These are phyloP conservation scores for Poecilia picta DNA, from an alignment of 2,797 vertebrate genomes.

Conservation along the genomic window DNA sequence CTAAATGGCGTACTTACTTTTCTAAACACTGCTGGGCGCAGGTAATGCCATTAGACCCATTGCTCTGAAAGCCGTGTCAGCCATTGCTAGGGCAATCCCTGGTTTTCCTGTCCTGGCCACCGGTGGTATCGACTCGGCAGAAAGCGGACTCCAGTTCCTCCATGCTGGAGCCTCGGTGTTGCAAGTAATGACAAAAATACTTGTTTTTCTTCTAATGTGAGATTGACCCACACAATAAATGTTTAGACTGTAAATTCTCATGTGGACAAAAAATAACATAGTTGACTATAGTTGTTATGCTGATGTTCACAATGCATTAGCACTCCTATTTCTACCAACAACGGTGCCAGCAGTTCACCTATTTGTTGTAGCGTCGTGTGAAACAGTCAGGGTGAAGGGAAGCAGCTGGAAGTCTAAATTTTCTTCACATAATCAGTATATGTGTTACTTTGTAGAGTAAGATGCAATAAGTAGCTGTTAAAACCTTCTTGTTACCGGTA, in stretches of 20 bases:
- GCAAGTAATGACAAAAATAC: conserved; percentile 80
- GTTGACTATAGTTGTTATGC: background rate
- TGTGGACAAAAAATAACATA: background rate
- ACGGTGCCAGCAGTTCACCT: background rate
- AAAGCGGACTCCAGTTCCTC: conserved; percentile 91
- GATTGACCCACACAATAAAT: background rate
- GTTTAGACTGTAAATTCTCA: background rate
- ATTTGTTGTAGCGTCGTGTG: background rate
- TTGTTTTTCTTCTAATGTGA: background rate
- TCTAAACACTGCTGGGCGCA: conserved; percentile 48
- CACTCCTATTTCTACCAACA: background rate
- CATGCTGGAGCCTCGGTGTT: conserved; percentile 90
- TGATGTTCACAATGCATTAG: background rate
- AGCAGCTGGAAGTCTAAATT: background rate
- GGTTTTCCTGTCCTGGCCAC: conserved; percentile 92
- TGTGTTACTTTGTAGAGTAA: background rate
- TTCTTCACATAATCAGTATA: background rate
- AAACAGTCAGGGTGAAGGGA: background rate
- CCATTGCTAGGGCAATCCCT: conserved; percentile 87
- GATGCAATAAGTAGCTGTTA: background rate
- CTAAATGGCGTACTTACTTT: background rate
- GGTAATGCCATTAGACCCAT: conserved; percentile 93
- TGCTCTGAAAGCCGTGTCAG: conserved; percentile 88
- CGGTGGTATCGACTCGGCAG: conserved; percentile 95
- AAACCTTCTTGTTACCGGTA: background rate